These are phyloP conservation scores for Mormyrops attenuatus DNA, from an alignment of 2,797 vertebrate species.

Conservation along the genomic window DNA sequence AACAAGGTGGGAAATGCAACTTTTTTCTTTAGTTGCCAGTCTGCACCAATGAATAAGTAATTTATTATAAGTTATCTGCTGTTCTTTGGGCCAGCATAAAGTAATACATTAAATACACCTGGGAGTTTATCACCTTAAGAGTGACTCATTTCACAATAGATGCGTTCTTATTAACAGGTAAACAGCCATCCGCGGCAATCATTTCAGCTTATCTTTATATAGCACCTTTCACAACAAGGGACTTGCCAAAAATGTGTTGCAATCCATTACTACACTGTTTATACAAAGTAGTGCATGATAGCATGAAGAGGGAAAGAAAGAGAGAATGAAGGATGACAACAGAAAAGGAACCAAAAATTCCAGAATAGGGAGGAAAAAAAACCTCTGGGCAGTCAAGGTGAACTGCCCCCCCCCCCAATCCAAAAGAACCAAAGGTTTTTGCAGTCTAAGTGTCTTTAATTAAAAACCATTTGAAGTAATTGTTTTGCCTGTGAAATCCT, in stretches of 20 bases:
- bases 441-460: not conserved
- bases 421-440: not conserved
- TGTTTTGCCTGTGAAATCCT: constrained; percentile 12
- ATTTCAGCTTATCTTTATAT: not conserved
- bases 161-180: not conserved
- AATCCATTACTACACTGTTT: not conserved
- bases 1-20: not conserved
- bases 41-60: not conserved
- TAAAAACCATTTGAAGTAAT: constrained; percentile 12
- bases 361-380: not conserved
- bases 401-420: not conserved
- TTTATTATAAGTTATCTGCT: not conserved
- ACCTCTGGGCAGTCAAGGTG: not conserved
- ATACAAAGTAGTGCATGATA: not conserved
- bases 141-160: not conserved
- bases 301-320: not conserved
- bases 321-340: not conserved
- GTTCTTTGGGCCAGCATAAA: not conserved
- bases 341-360: not conserved
- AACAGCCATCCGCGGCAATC: not conserved
- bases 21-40: not conserved
- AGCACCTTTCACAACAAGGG: not conserved
- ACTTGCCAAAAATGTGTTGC: not conserved
- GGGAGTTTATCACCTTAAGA: not conserved
- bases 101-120: not conserved